Evolutionary conservation across 2,113 vertebrate genomes (phyloP).

Genomic region (Brienomyrus brachyistius): DNA sequence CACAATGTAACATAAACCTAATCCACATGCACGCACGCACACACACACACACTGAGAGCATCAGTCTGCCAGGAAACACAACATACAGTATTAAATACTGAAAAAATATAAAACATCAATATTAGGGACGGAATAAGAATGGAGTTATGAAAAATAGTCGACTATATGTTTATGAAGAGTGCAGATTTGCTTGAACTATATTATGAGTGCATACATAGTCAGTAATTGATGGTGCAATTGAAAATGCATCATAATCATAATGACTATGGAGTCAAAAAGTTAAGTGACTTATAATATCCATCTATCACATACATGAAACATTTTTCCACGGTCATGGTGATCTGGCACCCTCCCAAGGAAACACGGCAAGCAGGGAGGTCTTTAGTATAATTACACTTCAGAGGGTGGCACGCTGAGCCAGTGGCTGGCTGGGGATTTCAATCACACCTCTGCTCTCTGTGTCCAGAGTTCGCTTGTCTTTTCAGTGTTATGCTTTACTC

Average conservation of each 20-base stretch:
- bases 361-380: neutral
- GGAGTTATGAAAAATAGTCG: neutral
- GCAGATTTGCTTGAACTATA: neutral
- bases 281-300: neutral
- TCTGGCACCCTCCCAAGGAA: neutral
- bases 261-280: neutral
- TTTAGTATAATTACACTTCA: neutral
- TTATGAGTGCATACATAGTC: neutral
- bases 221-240: neutral
- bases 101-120: neutral
- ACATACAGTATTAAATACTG: neutral
- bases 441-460: neutral
- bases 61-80: neutral
- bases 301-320: neutral
- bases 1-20: neutral
- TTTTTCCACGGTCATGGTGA: neutral
- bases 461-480: neutral
- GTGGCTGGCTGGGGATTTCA: neutral
- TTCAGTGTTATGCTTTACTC: neutral
- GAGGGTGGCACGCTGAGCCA: neutral
- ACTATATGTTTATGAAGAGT: neutral
- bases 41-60: neutral
- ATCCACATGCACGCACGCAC: neutral
- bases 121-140: neutral
- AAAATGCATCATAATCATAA: neutral